Conservation (phyloP, 2,888 invertebrate species). For the Chironomus riparius region DNA sequence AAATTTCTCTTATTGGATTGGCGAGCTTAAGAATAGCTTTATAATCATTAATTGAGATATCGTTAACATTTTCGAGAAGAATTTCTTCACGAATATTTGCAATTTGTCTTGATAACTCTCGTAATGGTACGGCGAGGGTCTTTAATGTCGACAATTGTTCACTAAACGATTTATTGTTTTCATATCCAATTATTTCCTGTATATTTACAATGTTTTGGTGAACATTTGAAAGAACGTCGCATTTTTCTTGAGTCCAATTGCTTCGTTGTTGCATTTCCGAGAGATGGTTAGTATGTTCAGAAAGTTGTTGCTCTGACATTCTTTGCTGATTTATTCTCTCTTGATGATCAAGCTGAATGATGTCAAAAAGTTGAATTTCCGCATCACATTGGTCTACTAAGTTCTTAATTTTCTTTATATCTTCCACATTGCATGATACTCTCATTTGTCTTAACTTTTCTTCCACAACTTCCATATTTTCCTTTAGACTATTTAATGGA, state of each 20-base stretch:
- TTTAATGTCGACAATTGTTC: conserved; percentile 35
- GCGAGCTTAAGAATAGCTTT: conserved; percentile 40
- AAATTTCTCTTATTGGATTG: conserved; percentile 41
- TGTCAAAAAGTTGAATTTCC: conserved; percentile 21
- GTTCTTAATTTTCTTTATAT: neutral
- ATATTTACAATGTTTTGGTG: conserved; percentile 36
- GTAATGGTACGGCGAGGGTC: conserved; percentile 44
- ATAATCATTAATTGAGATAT: conserved; percentile 32
- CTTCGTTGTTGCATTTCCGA: neutral
- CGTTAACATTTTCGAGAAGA: conserved; percentile 41
- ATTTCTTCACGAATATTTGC: conserved; percentile 45
- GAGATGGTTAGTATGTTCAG: neutral
- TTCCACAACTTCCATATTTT: conserved; percentile 37
- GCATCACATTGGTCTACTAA: conserved; percentile 11
- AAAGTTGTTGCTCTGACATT: neutral
- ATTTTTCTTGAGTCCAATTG: neutral
- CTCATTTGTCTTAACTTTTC: conserved; percentile 29
- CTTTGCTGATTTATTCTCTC: neutral
- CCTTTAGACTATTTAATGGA: conserved; percentile 38
- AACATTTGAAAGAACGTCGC: conserved; percentile 33
- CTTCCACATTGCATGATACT: neutral
- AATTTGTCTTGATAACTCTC: conserved; percentile 43
- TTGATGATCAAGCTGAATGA: conserved; percentile 11
- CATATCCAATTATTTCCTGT: conserved; percentile 34
- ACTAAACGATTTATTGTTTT: conserved; percentile 30